A percentile compares a stretch with the other conserved stretches of the same genome.
Evolutionary conservation across 2,113 vertebrate genomes (phyloP).

Genomic region (Atlantisia rogersi): DNA sequence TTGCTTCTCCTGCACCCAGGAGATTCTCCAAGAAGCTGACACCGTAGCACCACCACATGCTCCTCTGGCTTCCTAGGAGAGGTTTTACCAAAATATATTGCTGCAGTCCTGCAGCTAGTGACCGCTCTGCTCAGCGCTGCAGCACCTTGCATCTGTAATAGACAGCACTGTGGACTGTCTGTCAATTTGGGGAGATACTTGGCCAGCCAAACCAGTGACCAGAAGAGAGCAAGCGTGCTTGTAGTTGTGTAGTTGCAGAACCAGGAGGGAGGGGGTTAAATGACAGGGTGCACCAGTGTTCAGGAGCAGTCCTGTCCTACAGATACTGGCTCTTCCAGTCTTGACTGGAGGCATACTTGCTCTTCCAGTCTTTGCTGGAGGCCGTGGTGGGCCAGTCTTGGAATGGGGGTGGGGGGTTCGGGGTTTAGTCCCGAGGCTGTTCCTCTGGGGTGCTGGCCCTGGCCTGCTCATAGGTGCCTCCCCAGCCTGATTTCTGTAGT

Average conservation of each 20-base stretch:
- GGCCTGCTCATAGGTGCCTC: background rate
- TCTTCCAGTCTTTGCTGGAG: conserved; percentile 8
- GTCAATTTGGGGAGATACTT: background rate
- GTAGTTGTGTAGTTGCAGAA: background rate
- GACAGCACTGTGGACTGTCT: accelerated
- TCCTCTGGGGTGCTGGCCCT: background rate
- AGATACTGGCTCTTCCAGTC: conserved; percentile 3
- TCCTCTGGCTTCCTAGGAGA: background rate
- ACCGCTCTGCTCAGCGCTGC: background rate
- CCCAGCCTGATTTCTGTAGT: background rate
- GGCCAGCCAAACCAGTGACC: accelerated
- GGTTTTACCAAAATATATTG: background rate
- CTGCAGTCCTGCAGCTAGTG: background rate
- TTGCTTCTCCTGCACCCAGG: background rate
- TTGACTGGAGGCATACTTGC: conserved; percentile 4
- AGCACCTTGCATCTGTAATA: background rate
- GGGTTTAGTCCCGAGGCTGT: background rate
- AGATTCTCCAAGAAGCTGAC: background rate
- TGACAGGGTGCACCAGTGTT: background rate
- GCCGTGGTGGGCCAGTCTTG: background rate
- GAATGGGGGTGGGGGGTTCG: background rate
- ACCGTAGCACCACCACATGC: accelerated
- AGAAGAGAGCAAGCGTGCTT: background rate
- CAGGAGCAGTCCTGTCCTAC: background rate
- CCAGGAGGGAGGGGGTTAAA: background rate